These are phyloP conservation scores for Alosa sapidissima DNA, from an alignment of 2,797 vertebrate genomes.

Conservation along the genomic window DNA sequence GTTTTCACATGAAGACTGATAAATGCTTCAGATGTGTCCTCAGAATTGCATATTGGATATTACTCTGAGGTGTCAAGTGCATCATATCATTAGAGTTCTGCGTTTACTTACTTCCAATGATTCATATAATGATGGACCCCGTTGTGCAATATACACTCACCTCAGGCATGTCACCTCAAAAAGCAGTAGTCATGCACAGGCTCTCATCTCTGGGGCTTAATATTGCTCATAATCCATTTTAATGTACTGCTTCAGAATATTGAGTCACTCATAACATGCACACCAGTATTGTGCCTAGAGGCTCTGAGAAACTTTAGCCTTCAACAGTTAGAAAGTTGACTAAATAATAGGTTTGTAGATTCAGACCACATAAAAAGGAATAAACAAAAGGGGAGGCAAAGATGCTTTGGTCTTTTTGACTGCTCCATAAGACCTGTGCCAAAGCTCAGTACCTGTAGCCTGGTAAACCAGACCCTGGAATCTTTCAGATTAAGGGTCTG, in stretches of 20 bases:
- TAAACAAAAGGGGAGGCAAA: background rate
- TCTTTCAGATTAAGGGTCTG: too few species aligned
- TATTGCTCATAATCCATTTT: background rate
- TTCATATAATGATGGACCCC: background rate
- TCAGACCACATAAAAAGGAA: background rate
- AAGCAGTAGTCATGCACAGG: background rate
- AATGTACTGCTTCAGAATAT: slow-evolving; percentile 1
- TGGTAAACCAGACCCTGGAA: too few species aligned
- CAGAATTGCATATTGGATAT: background rate
- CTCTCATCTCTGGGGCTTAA: slow-evolving; percentile 3
- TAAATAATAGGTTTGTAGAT: background rate
- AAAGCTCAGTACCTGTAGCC: background rate
- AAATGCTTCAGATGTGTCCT: background rate
- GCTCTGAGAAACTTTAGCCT: background rate
- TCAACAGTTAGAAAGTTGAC: background rate
- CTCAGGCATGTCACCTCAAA: background rate
- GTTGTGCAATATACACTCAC: background rate
- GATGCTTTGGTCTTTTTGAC: background rate
- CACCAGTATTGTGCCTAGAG: background rate
- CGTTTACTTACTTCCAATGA: background rate
- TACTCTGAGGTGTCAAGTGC: background rate
- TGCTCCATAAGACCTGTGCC: background rate
- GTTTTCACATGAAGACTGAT: background rate
- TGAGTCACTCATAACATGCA: background rate
- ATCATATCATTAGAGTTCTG: background rate